Base-by-base conservation (phyloP, 2,888 invertebrate genomes). In the Hypolimnas misippus region DNA sequence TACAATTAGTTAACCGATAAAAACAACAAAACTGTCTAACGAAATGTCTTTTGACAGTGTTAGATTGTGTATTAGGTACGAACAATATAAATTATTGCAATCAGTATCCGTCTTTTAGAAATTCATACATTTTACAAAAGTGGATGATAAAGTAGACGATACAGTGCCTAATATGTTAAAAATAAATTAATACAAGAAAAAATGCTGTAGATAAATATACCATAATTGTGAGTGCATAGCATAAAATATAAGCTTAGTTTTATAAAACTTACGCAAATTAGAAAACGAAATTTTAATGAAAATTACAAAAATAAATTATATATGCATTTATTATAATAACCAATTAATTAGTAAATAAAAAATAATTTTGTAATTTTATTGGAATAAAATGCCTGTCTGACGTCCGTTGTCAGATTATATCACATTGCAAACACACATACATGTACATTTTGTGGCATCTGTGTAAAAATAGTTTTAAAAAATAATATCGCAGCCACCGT, bases 1-100 rank as follows among this genome's bases (percentile, higher is more conserved):
- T 86, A 89, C 73, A 89, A 87, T 82, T 84, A 87, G 81, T 83
- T 83, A 86, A 89, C 84, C 81, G 78, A 83, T 75, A 79, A 83
- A 81, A 81, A 83, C 73, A 84, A 86, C 76, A 76, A 83, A 82
- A 83, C 73, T 76, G 78, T 66, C 62, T 66, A 69, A 67, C 59
- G 61, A 68, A 66, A 81, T 86, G 88, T 89, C 86, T 89, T 89
- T 89, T 87, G 78, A 75, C 76, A 81, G 70, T 72, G 76, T 72
- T 76, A 55, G 44, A 16, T 55, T 58, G 40, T 50, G 38, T 35
- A 52, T 17, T 42, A 62, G 12, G 6, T 52, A 44, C 7, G 14
- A 33, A 29, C 42, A 61, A 10, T 40, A 55, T 25, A 25, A 25
- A 25, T 8, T 38, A 50, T 38, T 49, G 17, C 16, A 49, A 54